Percentiles rank a stretch among this genome's conserved stretches.
These are phyloP conservation scores for Lucilia cuprina DNA, from an alignment of 1,140 invertebrate genomes.

Conservation along the genomic window DNA sequence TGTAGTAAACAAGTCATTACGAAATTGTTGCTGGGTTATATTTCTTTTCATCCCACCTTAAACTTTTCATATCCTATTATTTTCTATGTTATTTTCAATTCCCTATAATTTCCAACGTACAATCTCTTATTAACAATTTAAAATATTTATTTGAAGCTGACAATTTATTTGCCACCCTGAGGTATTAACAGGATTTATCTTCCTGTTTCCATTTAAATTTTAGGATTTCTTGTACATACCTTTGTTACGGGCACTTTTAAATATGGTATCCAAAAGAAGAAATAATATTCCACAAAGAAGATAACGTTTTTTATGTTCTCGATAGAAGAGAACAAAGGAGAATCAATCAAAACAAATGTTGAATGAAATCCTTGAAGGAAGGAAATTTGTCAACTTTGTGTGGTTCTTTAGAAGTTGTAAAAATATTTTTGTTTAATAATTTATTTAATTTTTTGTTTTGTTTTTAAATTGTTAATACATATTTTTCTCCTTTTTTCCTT, in stretches of 20 bases:
- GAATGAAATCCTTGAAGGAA: neutral
- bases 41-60: no score
- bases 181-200: no score
- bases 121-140: no score
- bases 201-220: no score
- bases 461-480: neutral
- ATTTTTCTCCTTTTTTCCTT: neutral
- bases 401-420: neutral
- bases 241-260: neutral
- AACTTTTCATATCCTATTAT: no score
- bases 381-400: neutral
- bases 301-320: neutral
- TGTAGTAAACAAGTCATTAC: no score
- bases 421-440: neutral
- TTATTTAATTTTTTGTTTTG: neutral
- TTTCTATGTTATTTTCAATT: no score
- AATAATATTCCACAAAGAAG: neutral
- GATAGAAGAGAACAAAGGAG: neutral
- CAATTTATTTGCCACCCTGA: no score
- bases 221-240: neutral
- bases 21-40: no score
- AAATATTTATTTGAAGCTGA: no score
- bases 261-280: neutral
- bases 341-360: neutral
- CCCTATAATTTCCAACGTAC: no score